A percentile compares a stretch with the other conserved stretches of the same genome.
These are phyloP conservation scores for Drosophila elegans DNA, from an alignment of 1,140 invertebrate species.

Conservation along the genomic window DNA sequence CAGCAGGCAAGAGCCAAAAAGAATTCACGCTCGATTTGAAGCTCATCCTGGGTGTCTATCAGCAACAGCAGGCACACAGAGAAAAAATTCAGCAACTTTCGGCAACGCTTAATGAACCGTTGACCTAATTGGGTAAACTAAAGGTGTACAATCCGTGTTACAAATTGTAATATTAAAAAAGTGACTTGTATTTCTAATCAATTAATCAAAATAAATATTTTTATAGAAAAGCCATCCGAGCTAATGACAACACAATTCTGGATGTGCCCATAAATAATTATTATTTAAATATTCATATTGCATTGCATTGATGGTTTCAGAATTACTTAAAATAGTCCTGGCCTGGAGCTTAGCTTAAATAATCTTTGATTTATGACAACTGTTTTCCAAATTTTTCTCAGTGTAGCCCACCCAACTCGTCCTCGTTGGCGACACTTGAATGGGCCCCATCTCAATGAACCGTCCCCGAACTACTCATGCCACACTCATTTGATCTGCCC, in stretches of 20 bases:
- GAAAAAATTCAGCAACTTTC: background rate
- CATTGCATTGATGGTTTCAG: too few relatives aligned
- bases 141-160: too few relatives aligned
- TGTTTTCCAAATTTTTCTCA: background rate
- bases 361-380: background rate
- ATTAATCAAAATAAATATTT: too few relatives aligned
- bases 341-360: background rate
- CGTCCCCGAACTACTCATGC: constrained; percentile 12
- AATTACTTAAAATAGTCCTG: too few relatives aligned
- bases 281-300: too few relatives aligned
- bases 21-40: constrained; percentile 72
- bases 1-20: constrained; percentile 53
- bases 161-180: too few relatives aligned
- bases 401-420: constrained; percentile 3
- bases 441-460: constrained; percentile 64
- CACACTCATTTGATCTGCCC: constrained; percentile 64
- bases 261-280: too few relatives aligned
- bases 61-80: constrained; percentile 32
- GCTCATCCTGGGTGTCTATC: constrained; percentile 62
- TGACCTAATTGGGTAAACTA: too few relatives aligned
- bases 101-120: too few relatives aligned
- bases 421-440: constrained; percentile 62
- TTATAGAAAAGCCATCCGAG: too few relatives aligned
- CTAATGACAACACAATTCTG: too few relatives aligned
- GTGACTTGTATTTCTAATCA: too few relatives aligned